phyloP scores from a whole-genome alignment of 1,140 invertebrate species.

The Cecropterus lyciades region DNA sequence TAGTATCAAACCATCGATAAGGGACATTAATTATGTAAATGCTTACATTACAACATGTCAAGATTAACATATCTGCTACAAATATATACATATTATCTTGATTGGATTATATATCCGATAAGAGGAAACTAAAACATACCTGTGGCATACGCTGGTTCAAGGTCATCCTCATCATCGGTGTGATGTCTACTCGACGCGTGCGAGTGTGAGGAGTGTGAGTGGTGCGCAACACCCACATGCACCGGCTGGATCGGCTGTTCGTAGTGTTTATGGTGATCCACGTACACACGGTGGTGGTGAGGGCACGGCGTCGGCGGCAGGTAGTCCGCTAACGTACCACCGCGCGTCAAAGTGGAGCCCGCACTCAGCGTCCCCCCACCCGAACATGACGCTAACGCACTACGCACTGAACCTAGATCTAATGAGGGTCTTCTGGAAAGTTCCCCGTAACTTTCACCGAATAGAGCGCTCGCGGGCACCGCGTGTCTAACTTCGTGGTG shows the following conservation, averaged over 20 bases:
- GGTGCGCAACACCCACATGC: slow-evolving; percentile 72
- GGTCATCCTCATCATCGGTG: slow-evolving; percentile 79
- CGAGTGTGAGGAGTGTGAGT: slow-evolving; percentile 62
- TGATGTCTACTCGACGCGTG: slow-evolving; percentile 75
- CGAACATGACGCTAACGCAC: slow-evolving; percentile 77
- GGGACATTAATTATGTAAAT: no score
- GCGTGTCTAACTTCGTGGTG: slow-evolving; percentile 74
- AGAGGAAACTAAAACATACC: slow-evolving; percentile 53
- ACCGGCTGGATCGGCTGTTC: slow-evolving; percentile 77
- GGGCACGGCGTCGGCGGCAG: slow-evolving; percentile 79
- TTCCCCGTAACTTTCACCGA: slow-evolving; percentile 76
- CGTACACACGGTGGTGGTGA: slow-evolving; percentile 79
- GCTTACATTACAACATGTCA: no score
- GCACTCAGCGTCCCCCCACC: slow-evolving; percentile 75
- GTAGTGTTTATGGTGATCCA: slow-evolving; percentile 81
- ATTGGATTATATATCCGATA: background rate
- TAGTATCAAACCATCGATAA: no score
- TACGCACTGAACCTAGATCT: slow-evolving; percentile 76
- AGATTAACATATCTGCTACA: no score
- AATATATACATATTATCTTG: no score
- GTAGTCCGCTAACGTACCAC: slow-evolving; percentile 73
- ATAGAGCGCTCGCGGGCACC: slow-evolving; percentile 73
- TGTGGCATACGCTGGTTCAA: slow-evolving; percentile 82
- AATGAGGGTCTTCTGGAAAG: slow-evolving; percentile 72
- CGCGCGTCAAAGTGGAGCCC: slow-evolving; percentile 73